Evolutionary conservation across 2,113 vertebrate species (phyloP).

Genomic region (Larimichthys polyactis): DNA sequence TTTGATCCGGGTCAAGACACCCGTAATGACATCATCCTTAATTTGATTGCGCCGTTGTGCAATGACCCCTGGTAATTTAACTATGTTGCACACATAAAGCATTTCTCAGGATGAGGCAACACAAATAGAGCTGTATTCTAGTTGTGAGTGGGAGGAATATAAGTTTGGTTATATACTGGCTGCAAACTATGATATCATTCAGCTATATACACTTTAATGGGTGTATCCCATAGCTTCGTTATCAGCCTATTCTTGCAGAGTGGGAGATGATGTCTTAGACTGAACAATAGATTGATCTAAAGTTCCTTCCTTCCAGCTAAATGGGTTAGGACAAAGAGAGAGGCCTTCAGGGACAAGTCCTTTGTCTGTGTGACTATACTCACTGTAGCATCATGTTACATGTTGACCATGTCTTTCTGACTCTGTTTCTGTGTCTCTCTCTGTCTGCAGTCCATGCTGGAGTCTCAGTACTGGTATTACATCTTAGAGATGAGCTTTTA

Average conservation of each 20-base stretch:
- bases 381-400: conserved; percentile 37
- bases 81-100: neutral
- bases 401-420: conserved; percentile 5
- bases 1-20: too few species aligned
- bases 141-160: neutral
- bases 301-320: conserved; percentile 17
- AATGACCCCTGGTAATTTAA: neutral
- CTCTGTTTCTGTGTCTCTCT: conserved; percentile 37
- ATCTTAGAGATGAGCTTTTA: conserved; percentile 94
- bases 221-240: neutral
- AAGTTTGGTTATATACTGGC: neutral
- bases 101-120: too few species aligned
- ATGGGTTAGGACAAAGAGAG: neutral
- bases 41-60: too few species aligned
- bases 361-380: conserved; percentile 25
- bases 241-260: neutral
- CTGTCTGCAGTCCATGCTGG: conserved; percentile 87
- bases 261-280: neutral
- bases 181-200: neutral
- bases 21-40: too few species aligned
- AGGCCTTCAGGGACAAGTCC: conserved; percentile 3
- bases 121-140: neutral
- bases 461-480: conserved; percentile 98
- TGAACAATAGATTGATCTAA: neutral
- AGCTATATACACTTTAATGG: neutral